Conservation (phyloP, 2,888 invertebrate species). For the Parasteatoda lunata region DNA sequence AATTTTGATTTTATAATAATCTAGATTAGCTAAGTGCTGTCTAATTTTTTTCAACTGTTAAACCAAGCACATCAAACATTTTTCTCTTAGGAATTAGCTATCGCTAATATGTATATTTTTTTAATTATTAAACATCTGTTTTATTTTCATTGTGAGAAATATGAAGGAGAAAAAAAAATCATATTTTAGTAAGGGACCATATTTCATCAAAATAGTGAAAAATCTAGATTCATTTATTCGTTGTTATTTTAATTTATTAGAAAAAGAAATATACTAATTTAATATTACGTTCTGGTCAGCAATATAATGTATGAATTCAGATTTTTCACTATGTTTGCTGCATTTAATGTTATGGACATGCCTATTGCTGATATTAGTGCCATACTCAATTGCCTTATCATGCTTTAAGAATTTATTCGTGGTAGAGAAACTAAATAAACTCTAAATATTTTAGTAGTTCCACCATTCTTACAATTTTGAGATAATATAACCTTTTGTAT, state of each 20-base stretch:
- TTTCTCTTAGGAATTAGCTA: too few relatives aligned
- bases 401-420: not conserved
- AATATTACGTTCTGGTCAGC: slow-evolving; percentile 14
- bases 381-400: slow-evolving; percentile 51
- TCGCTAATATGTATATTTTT: too few relatives aligned
- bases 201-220: not conserved
- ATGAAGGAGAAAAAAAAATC: not conserved
- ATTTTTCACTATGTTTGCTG: slow-evolving; percentile 36
- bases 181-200: not conserved
- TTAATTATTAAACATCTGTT: too few relatives aligned
- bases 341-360: slow-evolving; percentile 35
- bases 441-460: too few relatives aligned
- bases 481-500: too few relatives aligned
- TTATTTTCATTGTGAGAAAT: too few relatives aligned
- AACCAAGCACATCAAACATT: too few relatives aligned
- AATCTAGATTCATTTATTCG: not conserved
- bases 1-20: too few relatives aligned
- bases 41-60: too few relatives aligned
- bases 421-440: too few relatives aligned
- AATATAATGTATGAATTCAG: not conserved
- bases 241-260: not conserved
- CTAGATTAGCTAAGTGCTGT: too few relatives aligned
- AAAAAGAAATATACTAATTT: not conserved
- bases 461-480: too few relatives aligned
- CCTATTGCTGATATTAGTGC: slow-evolving; percentile 29